Conservation (phyloP, 1,140 invertebrate species). For the Calosoma granatense region DNA sequence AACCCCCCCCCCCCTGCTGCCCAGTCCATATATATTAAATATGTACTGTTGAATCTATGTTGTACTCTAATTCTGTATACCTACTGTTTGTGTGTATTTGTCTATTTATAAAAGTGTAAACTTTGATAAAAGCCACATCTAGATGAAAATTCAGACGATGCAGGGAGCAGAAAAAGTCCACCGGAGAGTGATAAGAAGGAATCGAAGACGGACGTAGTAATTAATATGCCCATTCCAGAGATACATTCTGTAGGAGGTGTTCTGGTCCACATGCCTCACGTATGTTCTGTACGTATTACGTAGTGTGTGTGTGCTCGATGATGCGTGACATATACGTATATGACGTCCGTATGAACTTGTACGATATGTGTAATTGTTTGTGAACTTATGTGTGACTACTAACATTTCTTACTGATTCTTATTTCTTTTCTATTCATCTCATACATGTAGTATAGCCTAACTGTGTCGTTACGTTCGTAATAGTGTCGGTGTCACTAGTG, state of each 20-base stretch:
- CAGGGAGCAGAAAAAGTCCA: slow-evolving; percentile 49
- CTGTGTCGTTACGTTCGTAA: too few relatives aligned
- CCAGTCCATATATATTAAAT: too few relatives aligned
- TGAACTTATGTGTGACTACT: too few relatives aligned
- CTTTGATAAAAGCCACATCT: slow-evolving; percentile 45
- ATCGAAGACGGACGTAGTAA: slow-evolving; percentile 47
- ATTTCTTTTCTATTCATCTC: too few relatives aligned
- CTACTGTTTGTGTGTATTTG: too few relatives aligned
- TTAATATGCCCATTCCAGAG: slow-evolving; percentile 54
- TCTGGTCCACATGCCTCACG: slow-evolving; percentile 82
- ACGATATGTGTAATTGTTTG: neutral
- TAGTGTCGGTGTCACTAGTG: too few relatives aligned
- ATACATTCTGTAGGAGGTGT: slow-evolving; percentile 70
- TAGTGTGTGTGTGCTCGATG: slow-evolving; percentile 8
- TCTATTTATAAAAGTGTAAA: too few relatives aligned
- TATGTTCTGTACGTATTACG: slow-evolving; percentile 47
- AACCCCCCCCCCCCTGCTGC: too few relatives aligned
- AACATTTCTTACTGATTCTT: too few relatives aligned
- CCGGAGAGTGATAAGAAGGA: slow-evolving; percentile 57
- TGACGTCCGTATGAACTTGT: neutral
- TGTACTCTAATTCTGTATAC: too few relatives aligned
- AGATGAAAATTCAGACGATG: slow-evolving; percentile 48
- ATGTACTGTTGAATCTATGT: too few relatives aligned
- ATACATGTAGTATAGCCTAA: too few relatives aligned
- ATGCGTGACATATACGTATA: slow-evolving; percentile 2